Conservation (phyloP, 2,797 vertebrate genomes). For the Takifugu ocellatus region DNA sequence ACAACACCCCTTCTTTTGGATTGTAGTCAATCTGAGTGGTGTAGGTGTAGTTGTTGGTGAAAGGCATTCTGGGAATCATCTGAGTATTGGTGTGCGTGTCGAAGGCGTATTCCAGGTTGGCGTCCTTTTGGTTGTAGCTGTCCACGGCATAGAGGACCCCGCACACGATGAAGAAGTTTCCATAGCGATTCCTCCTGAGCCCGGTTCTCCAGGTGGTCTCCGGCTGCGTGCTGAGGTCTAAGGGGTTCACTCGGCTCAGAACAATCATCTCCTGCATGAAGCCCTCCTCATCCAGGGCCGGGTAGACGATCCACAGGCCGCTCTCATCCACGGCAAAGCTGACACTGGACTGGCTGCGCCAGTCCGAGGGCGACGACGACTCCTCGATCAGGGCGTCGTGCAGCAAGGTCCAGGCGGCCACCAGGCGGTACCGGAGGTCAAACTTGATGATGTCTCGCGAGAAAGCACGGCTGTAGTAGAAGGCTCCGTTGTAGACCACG, state of each 20-base stretch:
- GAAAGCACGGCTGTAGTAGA: constrained; percentile 97
- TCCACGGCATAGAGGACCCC: constrained; percentile 95
- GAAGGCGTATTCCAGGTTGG: constrained; percentile 94
- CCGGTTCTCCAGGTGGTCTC: constrained; percentile 96
- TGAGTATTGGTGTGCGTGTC: constrained; percentile 99
- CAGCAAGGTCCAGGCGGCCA: constrained; percentile 94
- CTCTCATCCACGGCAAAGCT: constrained; percentile 94
- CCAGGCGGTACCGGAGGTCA: constrained; percentile 83
- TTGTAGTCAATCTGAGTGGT: constrained; percentile 98
- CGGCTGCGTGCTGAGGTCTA: constrained; percentile 87
- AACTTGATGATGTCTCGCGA: constrained; percentile 98
- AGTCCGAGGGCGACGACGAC: constrained; percentile 85
- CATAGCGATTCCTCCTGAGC: constrained; percentile 85
- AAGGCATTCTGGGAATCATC: constrained; percentile 90
- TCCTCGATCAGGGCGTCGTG: constrained; percentile 88
- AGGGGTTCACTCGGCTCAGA: constrained; percentile 87
- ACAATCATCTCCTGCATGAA: constrained; percentile 91
- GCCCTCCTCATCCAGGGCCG: constrained; percentile 89
- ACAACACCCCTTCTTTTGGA: constrained; percentile 91
- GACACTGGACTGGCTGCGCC: constrained; percentile 88
- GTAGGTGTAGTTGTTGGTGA: constrained; percentile 91
- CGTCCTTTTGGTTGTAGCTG: constrained; percentile 85
- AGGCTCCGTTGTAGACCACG: constrained; percentile 88
- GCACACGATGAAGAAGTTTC: constrained; percentile 95
- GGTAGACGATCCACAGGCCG: constrained; percentile 94